Base-by-base conservation (phyloP, 2,113 vertebrate genomes). In the Amphilophus citrinellus region DNA sequence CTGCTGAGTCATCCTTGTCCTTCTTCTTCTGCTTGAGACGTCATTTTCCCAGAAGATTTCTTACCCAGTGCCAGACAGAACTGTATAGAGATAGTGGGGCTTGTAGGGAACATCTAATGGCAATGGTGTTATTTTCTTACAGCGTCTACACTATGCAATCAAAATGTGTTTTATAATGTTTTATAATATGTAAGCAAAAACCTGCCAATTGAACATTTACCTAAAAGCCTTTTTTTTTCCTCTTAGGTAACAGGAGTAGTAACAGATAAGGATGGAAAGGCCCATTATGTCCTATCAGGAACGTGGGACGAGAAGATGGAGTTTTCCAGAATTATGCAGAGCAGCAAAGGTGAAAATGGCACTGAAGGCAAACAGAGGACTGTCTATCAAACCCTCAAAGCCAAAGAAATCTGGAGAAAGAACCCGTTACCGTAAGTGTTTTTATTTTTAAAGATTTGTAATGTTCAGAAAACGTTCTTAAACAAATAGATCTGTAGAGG, bases 261-360 rank as follows among this genome's bases (percentile, higher is more conserved):
- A 76, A 97, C 95, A 0, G 98, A 99, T 80, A 96, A 96, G 7
- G 90, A 95, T 0, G 98, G 98, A 11, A 99, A 97, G 91, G 97
- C 97, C 20, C 98, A 99, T 82, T 99, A 97, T 2, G 94, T 97
- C 61, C 95, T 99, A 4, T 95, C 98, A 35, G 98, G 98, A 14
- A 99, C 98, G 0, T 99, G 98, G 98, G 98, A 99, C 9, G 98
- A 99, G 94, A 98, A 98, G 94, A 99, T 99, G 97, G 98, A 99
- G 85, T 98, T 97, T 79, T 97, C 97, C 81, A 96, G 96, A 88
- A 96, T 98, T 58, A 95, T 95, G 9, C 87, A 94, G 42, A 95
- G 94, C 76, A 27, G 93, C 77, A 92, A 91, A 0, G 97, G 97
- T 4, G 98, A 99, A 53, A 98, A 98, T 0, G 97, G 97, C 2